Evolutionary conservation across 2,113 vertebrate species (phyloP), one percentile per base, ranked within the genome.

Genomic region (Triplophysa siluroides): DNA sequence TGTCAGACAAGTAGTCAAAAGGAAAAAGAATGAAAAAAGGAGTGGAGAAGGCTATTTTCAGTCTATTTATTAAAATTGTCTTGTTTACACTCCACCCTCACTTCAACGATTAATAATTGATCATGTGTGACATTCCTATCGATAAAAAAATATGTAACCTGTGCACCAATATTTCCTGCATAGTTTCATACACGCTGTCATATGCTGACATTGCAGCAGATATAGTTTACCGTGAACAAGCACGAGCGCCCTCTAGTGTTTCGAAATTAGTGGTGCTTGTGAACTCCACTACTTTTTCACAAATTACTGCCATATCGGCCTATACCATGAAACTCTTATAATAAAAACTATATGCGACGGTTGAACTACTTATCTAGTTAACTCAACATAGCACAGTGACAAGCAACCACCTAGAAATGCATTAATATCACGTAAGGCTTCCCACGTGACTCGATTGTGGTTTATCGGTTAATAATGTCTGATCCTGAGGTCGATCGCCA

Each of bases 201-300:
- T 26, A 11, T n/a, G 14, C 29, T 38, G 52, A 16, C 50, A 19
- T 54, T 54, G 23, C 29, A 21, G 7, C 19, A 2, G 5, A 14
- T 43, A 11, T 18, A 47, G 63, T 43, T 13, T 14, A 16, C 12
- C 21, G 70, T 72, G 38, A 73, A 16, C 2, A 4, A 60, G 54
- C 71, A 60, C 3, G 29, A 43, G 54, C 71, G 71, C 54, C 2
- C 54, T 43, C 71, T 74, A 74, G 71, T 60, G 71, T 61, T 73
- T 10, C 21, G 21, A 33, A 21, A 1, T n/a, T 5, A 60, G 29
- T 54, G 7, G 19, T 38, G 3, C n/a, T n/a, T n/a, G 5, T 1
- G 3, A 2, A 21, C n/a, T 13, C 41, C 26, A 16, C 2, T 3
- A 16, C 33, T 58, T 41, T 1, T 4, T 2, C 19, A 58, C 7